These are phyloP conservation scores for Onchidella celtica DNA, from an alignment of 2,888 invertebrate genomes.

Conservation along the genomic window DNA sequence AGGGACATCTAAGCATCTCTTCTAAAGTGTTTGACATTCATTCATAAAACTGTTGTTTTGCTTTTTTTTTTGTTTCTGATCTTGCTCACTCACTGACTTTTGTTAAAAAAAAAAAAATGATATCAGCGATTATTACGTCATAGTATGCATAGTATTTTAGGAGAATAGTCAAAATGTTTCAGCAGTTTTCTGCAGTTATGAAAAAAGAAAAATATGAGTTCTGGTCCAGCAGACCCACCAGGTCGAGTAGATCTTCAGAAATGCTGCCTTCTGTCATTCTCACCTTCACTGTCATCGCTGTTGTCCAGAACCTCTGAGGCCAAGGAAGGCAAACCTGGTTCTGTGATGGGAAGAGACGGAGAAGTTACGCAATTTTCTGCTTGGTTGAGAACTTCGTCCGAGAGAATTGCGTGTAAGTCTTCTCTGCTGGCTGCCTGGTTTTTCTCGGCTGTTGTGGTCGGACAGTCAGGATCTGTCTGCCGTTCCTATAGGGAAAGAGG, in stretches of 20 bases:
- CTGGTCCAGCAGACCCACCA: conserved; percentile 4
- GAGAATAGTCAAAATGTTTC: too few species aligned
- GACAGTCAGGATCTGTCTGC: conserved; percentile 26
- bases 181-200: too few species aligned
- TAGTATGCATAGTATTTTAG: too few species aligned
- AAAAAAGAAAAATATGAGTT: neutral
- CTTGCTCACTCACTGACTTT: too few species aligned
- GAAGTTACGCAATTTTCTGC: neutral
- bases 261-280: conserved; percentile 13
- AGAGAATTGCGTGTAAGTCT: conserved; percentile 53
- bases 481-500: too few species aligned
- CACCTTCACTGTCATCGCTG: conserved; percentile 71
- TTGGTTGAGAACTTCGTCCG: conserved; percentile 53
- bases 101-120: too few species aligned
- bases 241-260: neutral
- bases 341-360: neutral
- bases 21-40: too few species aligned
- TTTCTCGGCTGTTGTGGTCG: conserved; percentile 38
- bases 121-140: too few species aligned
- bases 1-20: too few species aligned
- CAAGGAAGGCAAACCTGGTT: neutral
- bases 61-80: too few species aligned
- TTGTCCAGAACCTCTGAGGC: conserved; percentile 63
- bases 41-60: too few species aligned
- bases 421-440: conserved; percentile 49